Conservation (phyloP, 2,888 invertebrate genomes). For the Thecophora atra region DNA sequence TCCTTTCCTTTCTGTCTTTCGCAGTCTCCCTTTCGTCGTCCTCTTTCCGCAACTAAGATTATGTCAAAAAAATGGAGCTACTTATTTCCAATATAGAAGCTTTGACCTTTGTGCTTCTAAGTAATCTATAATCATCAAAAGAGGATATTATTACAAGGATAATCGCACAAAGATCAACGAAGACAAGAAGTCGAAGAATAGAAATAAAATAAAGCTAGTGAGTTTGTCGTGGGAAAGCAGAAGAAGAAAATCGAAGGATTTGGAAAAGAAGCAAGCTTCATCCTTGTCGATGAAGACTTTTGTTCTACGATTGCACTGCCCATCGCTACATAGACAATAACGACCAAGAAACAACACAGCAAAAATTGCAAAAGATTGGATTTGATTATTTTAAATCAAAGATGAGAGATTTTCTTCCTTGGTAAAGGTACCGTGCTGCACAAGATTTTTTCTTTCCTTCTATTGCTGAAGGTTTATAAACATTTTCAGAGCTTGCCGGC, state of each 20-base stretch:
- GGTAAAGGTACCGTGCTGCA: too few species aligned
- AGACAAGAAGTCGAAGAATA: constrained; percentile 4
- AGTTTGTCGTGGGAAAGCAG: not conserved
- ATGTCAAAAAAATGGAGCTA: not conserved
- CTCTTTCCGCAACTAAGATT: too few species aligned
- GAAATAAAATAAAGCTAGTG: too few species aligned
- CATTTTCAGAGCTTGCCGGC: constrained; percentile 16
- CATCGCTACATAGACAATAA: too few species aligned
- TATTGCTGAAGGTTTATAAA: too few species aligned
- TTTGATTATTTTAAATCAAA: too few species aligned
- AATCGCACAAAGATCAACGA: not conserved
- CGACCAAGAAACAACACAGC: too few species aligned
- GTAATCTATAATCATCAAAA: constrained; percentile 39
- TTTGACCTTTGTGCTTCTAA: constrained; percentile 20
- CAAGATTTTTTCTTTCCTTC: too few species aligned
- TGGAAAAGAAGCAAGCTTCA: not conserved
- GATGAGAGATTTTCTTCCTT: too few species aligned
- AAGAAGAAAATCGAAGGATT: not conserved
- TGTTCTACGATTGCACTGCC: too few species aligned
- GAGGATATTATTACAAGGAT: constrained; percentile 30
- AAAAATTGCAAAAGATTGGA: too few species aligned
- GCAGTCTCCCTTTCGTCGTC: not conserved
- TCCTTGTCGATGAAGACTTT: too few species aligned
- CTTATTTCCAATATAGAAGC: constrained; percentile 15
- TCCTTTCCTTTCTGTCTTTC: not conserved